Evolutionary conservation across 2,113 vertebrate species (phyloP).

Genomic region (Oryctolagus cuniculus): mOryCun1.1 NC_091438.1:32972501-32973000

Average conservation of each 20-base stretch:
- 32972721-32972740: neutral
- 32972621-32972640: neutral
- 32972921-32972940: neutral
- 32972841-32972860: neutral
- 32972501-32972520: too few species aligned
- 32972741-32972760: too few species aligned
- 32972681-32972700: neutral
- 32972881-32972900: too few species aligned
- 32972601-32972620: neutral
- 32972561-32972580: neutral
- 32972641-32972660: neutral
- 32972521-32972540: neutral
- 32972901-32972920: accelerated
- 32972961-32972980: neutral
- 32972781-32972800: neutral
- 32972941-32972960: accelerated
- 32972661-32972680: neutral
- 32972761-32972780: accelerated
- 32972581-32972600: neutral
- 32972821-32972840: neutral
- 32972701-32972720: neutral
- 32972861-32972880: neutral
- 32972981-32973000: neutral
- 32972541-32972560: neutral
- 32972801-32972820: neutral